Percentiles rank a stretch among this genome's conserved stretches.
Evolutionary conservation across 2,113 vertebrate genomes (phyloP).

Genomic region (Sakesphorus luctuosus): DNA sequence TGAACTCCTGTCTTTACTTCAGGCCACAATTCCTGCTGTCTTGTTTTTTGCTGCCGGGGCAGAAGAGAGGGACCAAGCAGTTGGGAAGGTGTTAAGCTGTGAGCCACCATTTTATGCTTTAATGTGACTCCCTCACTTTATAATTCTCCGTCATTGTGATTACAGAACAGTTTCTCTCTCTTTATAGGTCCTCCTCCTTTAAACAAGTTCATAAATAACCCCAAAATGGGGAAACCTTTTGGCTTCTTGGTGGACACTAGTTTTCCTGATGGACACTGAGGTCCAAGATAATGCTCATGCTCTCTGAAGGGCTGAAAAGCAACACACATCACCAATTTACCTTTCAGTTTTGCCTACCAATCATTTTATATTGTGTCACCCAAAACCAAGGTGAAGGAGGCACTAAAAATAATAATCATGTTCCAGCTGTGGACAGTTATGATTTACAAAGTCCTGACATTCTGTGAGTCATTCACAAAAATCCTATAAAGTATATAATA

Average conservation of each 20-base stretch:
- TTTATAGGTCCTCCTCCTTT: neutral
- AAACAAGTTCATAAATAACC: neutral
- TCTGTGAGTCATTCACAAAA: neutral
- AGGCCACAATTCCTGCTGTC: neutral
- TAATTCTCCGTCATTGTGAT: neutral
- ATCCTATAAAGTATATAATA: neutral
- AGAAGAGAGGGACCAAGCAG: neutral
- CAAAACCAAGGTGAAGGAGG: neutral
- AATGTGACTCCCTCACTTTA: neutral
- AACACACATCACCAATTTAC: neutral
- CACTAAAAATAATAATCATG: neutral
- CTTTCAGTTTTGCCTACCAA: neutral
- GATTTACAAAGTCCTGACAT: neutral
- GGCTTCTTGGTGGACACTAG: neutral
- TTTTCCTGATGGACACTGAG: neutral
- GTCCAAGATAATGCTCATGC: neutral
- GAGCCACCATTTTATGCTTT: neutral
- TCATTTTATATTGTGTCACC: neutral
- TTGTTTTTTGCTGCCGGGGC: neutral
- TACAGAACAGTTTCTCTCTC: neutral
- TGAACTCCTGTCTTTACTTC: neutral
- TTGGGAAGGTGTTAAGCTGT: neutral
- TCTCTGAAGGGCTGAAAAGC: neutral
- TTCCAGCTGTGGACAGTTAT: neutral
- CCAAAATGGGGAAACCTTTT: neutral